Evolutionary conservation across 2,888 invertebrate genomes (phyloP), one percentile per base, ranked within the genome.

Genomic region (Tupiocoris notatus): DNA sequence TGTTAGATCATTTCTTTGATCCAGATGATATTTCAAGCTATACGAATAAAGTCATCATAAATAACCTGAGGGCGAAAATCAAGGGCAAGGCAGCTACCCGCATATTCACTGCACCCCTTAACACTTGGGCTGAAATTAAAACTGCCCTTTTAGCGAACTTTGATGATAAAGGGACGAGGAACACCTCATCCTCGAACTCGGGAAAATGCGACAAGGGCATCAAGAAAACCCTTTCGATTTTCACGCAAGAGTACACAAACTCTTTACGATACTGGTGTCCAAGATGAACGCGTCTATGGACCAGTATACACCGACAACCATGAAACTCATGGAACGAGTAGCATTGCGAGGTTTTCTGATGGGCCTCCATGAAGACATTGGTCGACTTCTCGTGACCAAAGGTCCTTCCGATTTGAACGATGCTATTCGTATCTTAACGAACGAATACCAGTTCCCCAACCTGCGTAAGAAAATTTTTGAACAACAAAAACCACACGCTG

Each of bases 141-240:
- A 58, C 3, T 0, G 70, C 70, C 1, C 21, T 21, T 2, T 16
- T 62, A 16, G 21, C 22, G 1, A 20, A 62, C 9, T 62, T 21
- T 21, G 24, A 23, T 12, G 70, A 70, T 22, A 70, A 58, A 59
- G 70, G 2, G 70, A 70, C 23, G 23, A 57, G 7, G 70, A 70
- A 9, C 57, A 22, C 2, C 17, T 70, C 2, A 70, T 70, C 23
- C 22, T 59, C 22, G 59, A 70, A n/a, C 21, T 9, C 18, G 59
- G 59, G 1, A 59, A n/a, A 59, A 1, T n/a, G 1, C 1, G 59
- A 17, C 59, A 59, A 17, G 1, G 18, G 7, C n/a, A 58, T 57
- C n/a, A 58, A 7, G 70, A 70, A 59, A 59, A 20, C 20, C 70
- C 70, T n/a, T 70, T 59, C 59, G 23, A 70, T 6, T 59, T 70